Base-by-base conservation (phyloP, 2,888 invertebrate species). In the Drosophila antonietae region DNA sequence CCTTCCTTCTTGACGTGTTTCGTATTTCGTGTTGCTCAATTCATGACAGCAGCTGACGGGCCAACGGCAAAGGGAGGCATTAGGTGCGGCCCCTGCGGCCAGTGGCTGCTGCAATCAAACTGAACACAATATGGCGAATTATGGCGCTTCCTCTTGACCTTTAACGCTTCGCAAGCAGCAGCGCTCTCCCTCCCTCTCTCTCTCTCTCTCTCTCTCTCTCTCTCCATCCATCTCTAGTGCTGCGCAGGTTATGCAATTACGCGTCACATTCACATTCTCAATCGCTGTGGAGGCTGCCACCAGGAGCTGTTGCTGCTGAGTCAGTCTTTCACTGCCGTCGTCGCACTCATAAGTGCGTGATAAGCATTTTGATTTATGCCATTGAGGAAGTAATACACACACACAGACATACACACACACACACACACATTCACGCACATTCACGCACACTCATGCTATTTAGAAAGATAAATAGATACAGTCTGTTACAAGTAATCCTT, bases 341-440 rank as follows among this genome's bases (percentile, higher is more conserved):
- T 75, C 78, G 72, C 53, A 63, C 61, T 80, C 72, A 70, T 75
- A 78, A 84, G 80, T 78, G 88, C 86, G 82, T 86, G 88, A 86
- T 86, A 89, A 84, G 89, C 86, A 87, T 82, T 89, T 86, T 86
- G 86, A 86, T 86, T 86, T 86, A 86, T 89, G 75, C 78, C 75
- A 77, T 76, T 73, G 69, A 80, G 89, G 76, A 84, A 80, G 73
- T 75, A 68, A 52, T 43, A 61, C 61, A 71, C 59, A 59, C 66
- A 57, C 44, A 55, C 49, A 51, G 47, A 52, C n/a, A 55, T 35
- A 47, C n/a, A 44, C 51, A 23, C 28, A 39, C n/a, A 47, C 53
- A 47, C 23, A 18, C 31, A 53, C 51, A 23, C 28, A 39, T 14
- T 44, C 53, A 47, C 23, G 15, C 31, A 53, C 44, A 51, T 12